A percentile compares a stretch with the other conserved stretches of the same genome.
phyloP scores from a whole-genome alignment of 2,888 invertebrate genomes.

The Lepidonotus clava region DNA sequence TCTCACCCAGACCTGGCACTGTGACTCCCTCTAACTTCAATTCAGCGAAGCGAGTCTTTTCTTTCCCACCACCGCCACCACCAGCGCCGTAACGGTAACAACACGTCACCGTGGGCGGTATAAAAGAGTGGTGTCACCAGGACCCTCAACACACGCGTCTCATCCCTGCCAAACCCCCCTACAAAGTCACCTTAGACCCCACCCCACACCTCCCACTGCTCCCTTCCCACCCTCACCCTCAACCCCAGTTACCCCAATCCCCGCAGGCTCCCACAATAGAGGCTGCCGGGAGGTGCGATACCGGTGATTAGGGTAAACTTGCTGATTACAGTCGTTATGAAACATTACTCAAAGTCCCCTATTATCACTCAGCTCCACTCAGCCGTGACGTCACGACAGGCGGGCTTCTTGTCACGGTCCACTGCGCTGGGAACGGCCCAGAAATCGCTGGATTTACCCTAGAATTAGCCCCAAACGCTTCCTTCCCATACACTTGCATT shows the following conservation, averaged over 20 bases:
- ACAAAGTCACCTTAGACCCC: too few species aligned
- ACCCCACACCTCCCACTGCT: neutral
- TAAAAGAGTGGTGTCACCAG: too few species aligned
- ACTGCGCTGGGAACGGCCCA: neutral
- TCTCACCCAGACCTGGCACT: too few species aligned
- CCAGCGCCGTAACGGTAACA: too few species aligned
- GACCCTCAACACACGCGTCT: too few species aligned
- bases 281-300: constrained; percentile 25
- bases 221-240: neutral
- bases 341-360: constrained; percentile 32
- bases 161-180: too few species aligned
- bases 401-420: neutral
- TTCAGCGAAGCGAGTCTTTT: too few species aligned
- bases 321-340: constrained; percentile 9
- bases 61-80: too few species aligned
- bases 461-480: neutral
- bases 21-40: too few species aligned
- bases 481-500: neutral
- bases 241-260: neutral
- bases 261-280: neutral
- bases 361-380: neutral
- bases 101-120: too few species aligned
- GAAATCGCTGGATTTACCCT: neutral
- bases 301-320: constrained; percentile 3
- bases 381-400: neutral